Evolutionary conservation across 2,888 invertebrate species (phyloP).

Genomic region (Caenorhabditis sp.): DNA sequence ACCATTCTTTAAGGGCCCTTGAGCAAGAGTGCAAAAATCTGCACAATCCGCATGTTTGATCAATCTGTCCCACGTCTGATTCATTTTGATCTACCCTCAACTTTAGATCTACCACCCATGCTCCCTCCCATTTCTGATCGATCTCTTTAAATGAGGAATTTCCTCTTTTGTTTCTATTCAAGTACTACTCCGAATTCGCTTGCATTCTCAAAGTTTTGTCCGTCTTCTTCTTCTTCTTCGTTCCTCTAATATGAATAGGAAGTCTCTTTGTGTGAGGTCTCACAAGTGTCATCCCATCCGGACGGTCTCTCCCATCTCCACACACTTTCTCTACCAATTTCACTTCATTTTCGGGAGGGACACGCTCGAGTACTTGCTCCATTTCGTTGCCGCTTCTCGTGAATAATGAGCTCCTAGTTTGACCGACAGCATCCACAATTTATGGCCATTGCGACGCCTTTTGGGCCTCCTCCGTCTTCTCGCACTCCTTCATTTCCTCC

Average conservation of each 20-base stretch:
- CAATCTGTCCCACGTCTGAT: slow-evolving; percentile 18
- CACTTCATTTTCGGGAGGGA: slow-evolving; percentile 42
- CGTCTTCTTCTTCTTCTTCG: neutral
- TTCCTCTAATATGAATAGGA: slow-evolving; percentile 50
- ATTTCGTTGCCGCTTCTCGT: slow-evolving; percentile 18
- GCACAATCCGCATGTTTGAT: slow-evolving; percentile 21
- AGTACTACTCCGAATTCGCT: neutral
- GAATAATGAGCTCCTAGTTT: slow-evolving; percentile 56
- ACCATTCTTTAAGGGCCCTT: slow-evolving; percentile 15
- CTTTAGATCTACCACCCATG: neutral
- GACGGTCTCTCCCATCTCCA: neutral
- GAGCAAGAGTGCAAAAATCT: slow-evolving; percentile 19
- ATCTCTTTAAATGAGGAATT: neutral
- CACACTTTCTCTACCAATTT: slow-evolving; percentile 32
- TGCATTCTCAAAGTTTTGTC: neutral
- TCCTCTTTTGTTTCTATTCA: neutral
- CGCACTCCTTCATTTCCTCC: neutral
- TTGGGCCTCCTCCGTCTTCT: neutral
- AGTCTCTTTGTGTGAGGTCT: slow-evolving; percentile 14
- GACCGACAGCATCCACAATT: slow-evolving; percentile 38
- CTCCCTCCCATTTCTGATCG: neutral
- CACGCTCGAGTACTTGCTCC: slow-evolving; percentile 27
- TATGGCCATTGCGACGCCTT: slow-evolving; percentile 25
- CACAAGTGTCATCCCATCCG: neutral
- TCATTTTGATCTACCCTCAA: slow-evolving; percentile 4